phyloP scores from a whole-genome alignment of 2,888 invertebrate species.

The Drosophila cracens region DNA sequence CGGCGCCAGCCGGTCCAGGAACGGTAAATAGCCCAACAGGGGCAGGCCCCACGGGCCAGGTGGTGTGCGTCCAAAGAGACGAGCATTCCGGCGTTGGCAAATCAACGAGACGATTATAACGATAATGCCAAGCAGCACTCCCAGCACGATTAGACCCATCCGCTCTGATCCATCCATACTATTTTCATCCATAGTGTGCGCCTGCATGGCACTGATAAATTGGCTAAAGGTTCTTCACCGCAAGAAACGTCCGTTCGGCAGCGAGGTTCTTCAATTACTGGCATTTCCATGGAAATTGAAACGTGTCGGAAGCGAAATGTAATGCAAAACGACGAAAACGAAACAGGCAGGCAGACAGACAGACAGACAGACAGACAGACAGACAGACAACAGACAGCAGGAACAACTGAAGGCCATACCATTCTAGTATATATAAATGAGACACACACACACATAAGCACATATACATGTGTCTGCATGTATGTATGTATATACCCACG shows the following conservation, averaged over 20 bases:
- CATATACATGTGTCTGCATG: background rate
- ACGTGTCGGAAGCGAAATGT: slow-evolving; percentile 50
- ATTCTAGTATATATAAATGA: background rate
- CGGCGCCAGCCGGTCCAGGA: slow-evolving; percentile 89
- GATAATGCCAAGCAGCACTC: slow-evolving; percentile 36
- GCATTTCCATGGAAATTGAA: slow-evolving; percentile 65
- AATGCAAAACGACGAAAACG: slow-evolving; percentile 10
- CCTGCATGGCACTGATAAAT: background rate
- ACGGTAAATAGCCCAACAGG: slow-evolving; percentile 91
- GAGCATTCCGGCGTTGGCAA: slow-evolving; percentile 61
- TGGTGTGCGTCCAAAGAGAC: slow-evolving; percentile 81
- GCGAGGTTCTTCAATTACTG: slow-evolving; percentile 67
- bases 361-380: too few species aligned
- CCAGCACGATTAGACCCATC: slow-evolving; percentile 21
- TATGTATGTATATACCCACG: background rate
- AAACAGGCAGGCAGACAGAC: slow-evolving; percentile 17
- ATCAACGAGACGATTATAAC: slow-evolving; percentile 39
- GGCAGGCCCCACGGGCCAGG: slow-evolving; percentile 93
- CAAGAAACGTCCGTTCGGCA: slow-evolving; percentile 60
- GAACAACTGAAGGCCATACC: slow-evolving; percentile 29
- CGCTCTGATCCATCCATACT: background rate
- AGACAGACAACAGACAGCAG: slow-evolving; percentile 4
- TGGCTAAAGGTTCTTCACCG: background rate
- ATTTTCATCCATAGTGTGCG: slow-evolving; percentile 1
- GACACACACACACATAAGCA: background rate